phyloP scores from a whole-genome alignment of 2,113 vertebrate species.

The Henicopernis longicauda region DNA sequence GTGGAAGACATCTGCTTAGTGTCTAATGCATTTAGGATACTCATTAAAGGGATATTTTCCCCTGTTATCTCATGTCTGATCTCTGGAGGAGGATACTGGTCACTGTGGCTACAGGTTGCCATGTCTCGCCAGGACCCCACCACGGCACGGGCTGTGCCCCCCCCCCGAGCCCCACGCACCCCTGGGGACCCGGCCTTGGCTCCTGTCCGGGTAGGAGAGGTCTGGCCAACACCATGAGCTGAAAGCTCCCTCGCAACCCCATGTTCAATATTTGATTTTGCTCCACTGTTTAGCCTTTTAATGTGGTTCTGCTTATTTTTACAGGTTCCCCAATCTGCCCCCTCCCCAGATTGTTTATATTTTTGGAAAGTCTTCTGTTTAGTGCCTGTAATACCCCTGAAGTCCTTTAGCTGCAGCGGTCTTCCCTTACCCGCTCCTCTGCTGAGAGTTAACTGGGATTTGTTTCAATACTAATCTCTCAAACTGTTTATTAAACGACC shows the following conservation, averaged over 20 bases:
- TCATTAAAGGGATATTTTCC: neutral
- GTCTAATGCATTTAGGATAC: neutral
- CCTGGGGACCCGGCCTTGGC: neutral
- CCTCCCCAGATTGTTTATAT: slow-evolving; percentile 55
- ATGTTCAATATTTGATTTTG: slow-evolving; percentile 9
- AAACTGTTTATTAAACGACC: slow-evolving; percentile 64
- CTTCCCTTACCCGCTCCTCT: neutral
- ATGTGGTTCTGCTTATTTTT: slow-evolving; percentile 63
- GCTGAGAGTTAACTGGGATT: slow-evolving; percentile 56
- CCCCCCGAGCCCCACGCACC: neutral
- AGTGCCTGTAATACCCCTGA: slow-evolving; percentile 48
- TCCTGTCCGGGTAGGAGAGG: neutral
- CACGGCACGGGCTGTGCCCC: neutral
- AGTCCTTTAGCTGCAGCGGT: neutral
- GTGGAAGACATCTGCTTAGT: neutral
- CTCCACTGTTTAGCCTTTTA: slow-evolving; percentile 11
- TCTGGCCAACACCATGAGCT: neutral
- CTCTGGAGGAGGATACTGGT: neutral
- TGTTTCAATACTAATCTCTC: slow-evolving; percentile 57
- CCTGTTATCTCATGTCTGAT: neutral
- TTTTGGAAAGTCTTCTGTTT: slow-evolving; percentile 64
- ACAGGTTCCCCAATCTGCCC: slow-evolving; percentile 39
- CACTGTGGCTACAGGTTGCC: neutral
- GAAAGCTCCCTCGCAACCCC: neutral
- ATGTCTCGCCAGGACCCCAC: neutral